A percentile compares a stretch with the other conserved stretches of the same genome.
These are phyloP conservation scores for Rallus crepitans DNA, from an alignment of 2,797 vertebrate genomes.

Conservation along the genomic window DNA sequence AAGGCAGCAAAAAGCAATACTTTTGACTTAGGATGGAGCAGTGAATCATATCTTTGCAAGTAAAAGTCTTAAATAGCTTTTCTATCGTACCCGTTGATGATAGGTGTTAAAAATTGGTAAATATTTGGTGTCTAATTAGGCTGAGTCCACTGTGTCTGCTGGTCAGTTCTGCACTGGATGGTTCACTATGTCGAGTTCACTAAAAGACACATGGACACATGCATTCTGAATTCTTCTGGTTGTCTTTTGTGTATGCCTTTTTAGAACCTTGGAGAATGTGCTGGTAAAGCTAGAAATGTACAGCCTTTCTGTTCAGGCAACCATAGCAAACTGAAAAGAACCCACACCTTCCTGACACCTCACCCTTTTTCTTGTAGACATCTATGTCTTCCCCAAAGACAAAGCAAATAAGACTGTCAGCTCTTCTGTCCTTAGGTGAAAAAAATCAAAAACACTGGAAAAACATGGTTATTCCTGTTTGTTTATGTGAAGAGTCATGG, in stretches of 20 bases:
- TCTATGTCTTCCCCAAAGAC: background rate
- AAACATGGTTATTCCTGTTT: background rate
- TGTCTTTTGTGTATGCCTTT: background rate
- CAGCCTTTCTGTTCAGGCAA: background rate
- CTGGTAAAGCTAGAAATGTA: background rate
- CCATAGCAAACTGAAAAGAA: background rate
- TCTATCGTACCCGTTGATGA: background rate
- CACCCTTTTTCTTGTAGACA: background rate
- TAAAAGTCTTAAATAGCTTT: background rate
- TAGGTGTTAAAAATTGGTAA: background rate
- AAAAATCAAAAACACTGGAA: background rate
- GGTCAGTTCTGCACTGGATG: background rate
- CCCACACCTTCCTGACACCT: background rate
- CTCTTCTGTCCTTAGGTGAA: background rate
- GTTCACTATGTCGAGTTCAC: background rate
- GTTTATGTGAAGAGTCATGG: background rate
- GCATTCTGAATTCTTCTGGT: background rate
- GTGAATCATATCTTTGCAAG: background rate
- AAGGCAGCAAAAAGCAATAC: background rate
- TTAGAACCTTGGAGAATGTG: accelerated
- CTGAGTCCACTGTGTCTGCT: background rate
- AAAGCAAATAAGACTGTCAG: background rate
- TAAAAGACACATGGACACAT: background rate
- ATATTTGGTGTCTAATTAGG: background rate
- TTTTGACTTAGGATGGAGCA: background rate